Evolutionary conservation across 2,888 invertebrate genomes (phyloP).

Genomic region (Sesia bembeciformis): DNA sequence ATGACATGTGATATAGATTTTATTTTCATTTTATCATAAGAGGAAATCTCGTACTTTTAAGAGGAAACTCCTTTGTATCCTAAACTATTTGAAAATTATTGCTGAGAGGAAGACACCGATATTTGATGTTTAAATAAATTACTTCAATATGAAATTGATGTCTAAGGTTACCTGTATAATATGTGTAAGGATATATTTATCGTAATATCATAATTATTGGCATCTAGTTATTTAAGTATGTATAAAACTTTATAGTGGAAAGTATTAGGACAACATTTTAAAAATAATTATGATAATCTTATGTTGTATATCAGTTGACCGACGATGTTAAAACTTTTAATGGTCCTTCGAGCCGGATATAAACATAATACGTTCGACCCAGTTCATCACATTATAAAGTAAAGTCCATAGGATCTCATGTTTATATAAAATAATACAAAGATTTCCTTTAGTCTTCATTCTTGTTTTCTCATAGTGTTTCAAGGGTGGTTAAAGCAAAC

Average conservation of each 20-base stretch:
- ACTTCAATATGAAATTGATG: conserved; percentile 42
- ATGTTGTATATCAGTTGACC: conserved; percentile 1
- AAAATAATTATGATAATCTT: neutral
- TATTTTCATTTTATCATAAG: conserved; percentile 44
- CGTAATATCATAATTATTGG: neutral
- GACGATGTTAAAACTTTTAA: neutral
- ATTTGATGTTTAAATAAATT: conserved; percentile 38
- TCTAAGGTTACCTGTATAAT: conserved; percentile 30
- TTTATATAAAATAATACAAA: too few species aligned
- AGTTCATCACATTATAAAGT: too few species aligned
- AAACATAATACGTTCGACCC: too few species aligned
- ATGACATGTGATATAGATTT: conserved; percentile 62
- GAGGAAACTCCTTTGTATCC: conserved; percentile 17
- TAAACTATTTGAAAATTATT: conserved; percentile 24
- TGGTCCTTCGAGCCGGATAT: neutral
- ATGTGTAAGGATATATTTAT: neutral
- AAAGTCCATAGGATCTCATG: too few species aligned
- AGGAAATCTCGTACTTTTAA: conserved; percentile 53
- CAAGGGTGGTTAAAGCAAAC: too few species aligned
- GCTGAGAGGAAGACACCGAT: conserved; percentile 46
- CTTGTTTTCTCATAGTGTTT: too few species aligned
- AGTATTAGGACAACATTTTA: neutral
- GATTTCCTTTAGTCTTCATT: too few species aligned
- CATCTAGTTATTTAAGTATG: conserved; percentile 2
- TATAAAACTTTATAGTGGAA: conserved; percentile 2